A percentile compares a stretch with the other conserved stretches of the same genome.
phyloP scores from a whole-genome alignment of 2,113 vertebrate species.

The Psilopogon haemacephalus region DNA sequence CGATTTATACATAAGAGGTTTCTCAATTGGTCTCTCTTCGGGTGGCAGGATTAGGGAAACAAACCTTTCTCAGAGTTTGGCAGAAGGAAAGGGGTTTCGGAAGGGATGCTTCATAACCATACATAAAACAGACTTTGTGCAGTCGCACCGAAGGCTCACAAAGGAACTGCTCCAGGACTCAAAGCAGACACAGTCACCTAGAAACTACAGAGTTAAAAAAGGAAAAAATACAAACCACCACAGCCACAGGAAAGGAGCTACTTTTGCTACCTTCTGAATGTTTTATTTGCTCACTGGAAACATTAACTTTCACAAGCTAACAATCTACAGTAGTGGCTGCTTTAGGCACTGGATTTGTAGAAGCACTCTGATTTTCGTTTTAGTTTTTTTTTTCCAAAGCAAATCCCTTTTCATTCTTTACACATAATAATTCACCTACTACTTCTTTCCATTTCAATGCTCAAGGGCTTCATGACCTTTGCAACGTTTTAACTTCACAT shows the following conservation, averaged over 20 bases:
- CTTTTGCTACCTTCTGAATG: constrained; percentile 46
- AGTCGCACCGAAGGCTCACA: constrained; percentile 38
- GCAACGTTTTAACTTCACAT: not conserved
- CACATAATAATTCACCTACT: not conserved
- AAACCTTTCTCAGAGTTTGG: constrained; percentile 16
- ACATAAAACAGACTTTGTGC: constrained; percentile 38
- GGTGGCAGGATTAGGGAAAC: constrained; percentile 37
- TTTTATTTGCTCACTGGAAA: constrained; percentile 53
- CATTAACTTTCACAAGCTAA: constrained; percentile 57
- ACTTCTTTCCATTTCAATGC: constrained; percentile 1
- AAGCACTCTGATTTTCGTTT: constrained; percentile 54
- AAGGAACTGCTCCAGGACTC: constrained; percentile 49
- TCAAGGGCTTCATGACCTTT: constrained; percentile 29
- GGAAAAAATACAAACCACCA: constrained; percentile 61
- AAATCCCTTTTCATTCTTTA: constrained; percentile 47
- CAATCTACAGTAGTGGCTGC: constrained; percentile 42
- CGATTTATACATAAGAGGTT: constrained; percentile 28
- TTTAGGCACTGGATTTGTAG: constrained; percentile 69
- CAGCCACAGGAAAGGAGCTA: constrained; percentile 53
- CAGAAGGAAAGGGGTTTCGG: constrained; percentile 41
- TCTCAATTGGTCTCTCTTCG: constrained; percentile 46
- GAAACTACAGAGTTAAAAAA: constrained; percentile 51
- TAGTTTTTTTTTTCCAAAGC: not conserved
- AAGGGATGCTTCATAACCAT: constrained; percentile 22
- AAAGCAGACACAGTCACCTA: constrained; percentile 64